Percentiles rank a stretch among this genome's conserved stretches.
These are phyloP conservation scores for Tetraneura akinire DNA, from an alignment of 1,140 invertebrate species.

Conservation along the genomic window DNA sequence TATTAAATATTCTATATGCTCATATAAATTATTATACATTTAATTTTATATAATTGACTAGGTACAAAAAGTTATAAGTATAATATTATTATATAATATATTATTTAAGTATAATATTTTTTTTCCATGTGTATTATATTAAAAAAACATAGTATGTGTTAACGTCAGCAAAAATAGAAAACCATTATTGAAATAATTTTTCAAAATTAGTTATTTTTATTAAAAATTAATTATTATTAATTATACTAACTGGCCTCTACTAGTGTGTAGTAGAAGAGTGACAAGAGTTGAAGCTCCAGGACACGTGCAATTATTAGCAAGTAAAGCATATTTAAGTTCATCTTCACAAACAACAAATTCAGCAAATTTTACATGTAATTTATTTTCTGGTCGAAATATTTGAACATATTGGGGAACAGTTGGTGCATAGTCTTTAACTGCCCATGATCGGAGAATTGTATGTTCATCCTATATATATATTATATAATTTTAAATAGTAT, in stretches of 20 bases:
- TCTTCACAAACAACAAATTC: constrained; percentile 98
- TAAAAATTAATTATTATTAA: neutral
- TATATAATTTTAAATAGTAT: too few species aligned
- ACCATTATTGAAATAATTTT: too few species aligned
- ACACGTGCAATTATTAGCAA: constrained; percentile 97
- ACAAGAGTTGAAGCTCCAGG: constrained; percentile 95
- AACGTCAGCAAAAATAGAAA: too few species aligned
- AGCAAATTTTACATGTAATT: constrained; percentile 97
- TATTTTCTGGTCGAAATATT: constrained; percentile 96
- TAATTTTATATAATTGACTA: too few species aligned
- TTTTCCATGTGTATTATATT: too few species aligned
- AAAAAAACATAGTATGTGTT: too few species aligned
- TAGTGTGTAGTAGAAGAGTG: constrained; percentile 92
- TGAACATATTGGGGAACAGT: constrained; percentile 96
- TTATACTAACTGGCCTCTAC: constrained; percentile 88
- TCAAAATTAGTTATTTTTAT: neutral
- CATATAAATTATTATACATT: too few species aligned
- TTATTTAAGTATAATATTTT: too few species aligned
- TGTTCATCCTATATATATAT: constrained; percentile 80
- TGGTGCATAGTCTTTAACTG: constrained; percentile 96
- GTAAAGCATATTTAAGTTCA: constrained; percentile 93
- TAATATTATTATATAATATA: too few species aligned
- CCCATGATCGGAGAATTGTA: constrained; percentile 95
- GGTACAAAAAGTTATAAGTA: too few species aligned
- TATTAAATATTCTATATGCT: too few species aligned